phyloP scores from a whole-genome alignment of 2,797 vertebrate species.

The Alauda arvensis region DNA sequence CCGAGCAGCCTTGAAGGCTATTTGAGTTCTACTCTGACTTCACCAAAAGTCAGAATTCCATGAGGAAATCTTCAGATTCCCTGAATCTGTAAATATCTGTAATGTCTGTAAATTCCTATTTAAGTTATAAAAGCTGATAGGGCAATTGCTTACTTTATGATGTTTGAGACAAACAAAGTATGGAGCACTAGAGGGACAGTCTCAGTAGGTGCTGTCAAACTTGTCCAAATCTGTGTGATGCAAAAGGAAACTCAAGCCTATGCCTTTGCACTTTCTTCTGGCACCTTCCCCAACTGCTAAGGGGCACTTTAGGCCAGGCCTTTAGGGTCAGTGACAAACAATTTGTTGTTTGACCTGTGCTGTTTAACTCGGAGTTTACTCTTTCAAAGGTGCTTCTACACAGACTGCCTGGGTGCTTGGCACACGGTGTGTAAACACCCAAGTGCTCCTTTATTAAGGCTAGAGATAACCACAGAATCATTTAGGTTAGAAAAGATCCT shows the following conservation, averaged over 20 bases:
- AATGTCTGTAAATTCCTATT: neutral
- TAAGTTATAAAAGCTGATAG: neutral
- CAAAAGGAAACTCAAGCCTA: neutral
- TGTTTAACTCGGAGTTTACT: neutral
- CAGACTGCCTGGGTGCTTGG: neutral
- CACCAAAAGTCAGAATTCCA: neutral
- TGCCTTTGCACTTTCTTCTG: neutral
- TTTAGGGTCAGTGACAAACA: neutral
- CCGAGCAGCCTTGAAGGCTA: neutral
- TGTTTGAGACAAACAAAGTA: neutral
- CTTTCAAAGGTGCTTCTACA: neutral
- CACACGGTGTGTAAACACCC: neutral
- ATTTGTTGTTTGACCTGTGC: neutral
- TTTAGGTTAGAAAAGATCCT: neutral
- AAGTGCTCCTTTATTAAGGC: neutral
- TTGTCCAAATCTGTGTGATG: neutral
- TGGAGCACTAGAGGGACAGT: neutral
- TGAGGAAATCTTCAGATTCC: neutral
- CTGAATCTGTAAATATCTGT: neutral
- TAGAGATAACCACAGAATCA: neutral
- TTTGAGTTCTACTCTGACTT: neutral
- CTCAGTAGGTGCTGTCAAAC: neutral
- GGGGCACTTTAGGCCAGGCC: neutral
- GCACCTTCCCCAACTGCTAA: neutral
- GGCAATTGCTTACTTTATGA: neutral